A percentile compares a stretch with the other conserved stretches of the same genome.
phyloP scores from a whole-genome alignment of 2,113 vertebrate genomes.

The Piprites chloris region DNA sequence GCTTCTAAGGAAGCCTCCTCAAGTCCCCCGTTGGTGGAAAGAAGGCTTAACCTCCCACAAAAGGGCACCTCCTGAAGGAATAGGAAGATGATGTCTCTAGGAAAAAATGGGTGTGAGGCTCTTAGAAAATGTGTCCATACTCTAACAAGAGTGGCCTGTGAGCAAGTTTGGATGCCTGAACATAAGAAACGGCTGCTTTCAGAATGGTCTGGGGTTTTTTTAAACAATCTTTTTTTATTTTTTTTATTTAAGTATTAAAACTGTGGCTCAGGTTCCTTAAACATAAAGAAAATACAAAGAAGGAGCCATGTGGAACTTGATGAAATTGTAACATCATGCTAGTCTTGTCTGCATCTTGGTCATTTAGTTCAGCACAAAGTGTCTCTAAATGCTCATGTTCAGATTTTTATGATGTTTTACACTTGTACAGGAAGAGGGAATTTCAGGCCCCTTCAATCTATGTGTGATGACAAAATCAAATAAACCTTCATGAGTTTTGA shows the following conservation, averaged over 20 bases:
- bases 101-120: neutral
- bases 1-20: constrained; percentile 22
- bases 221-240: neutral
- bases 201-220: neutral
- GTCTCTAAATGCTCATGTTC: neutral
- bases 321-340: neutral
- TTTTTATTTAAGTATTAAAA: neutral
- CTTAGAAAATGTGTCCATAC: neutral
- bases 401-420: neutral
- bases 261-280: neutral
- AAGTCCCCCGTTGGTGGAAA: neutral
- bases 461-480: neutral
- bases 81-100: neutral
- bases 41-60: neutral
- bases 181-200: neutral
- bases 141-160: neutral
- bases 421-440: neutral
- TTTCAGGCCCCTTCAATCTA: neutral
- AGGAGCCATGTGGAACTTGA: neutral
- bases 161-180: neutral
- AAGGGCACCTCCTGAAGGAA: neutral
- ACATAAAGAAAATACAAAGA: neutral
- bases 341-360: neutral
- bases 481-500: neutral
- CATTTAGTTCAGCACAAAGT: neutral